Conservation (phyloP, 1,140 invertebrate genomes). For the Trigoniulus corallinus region DNA sequence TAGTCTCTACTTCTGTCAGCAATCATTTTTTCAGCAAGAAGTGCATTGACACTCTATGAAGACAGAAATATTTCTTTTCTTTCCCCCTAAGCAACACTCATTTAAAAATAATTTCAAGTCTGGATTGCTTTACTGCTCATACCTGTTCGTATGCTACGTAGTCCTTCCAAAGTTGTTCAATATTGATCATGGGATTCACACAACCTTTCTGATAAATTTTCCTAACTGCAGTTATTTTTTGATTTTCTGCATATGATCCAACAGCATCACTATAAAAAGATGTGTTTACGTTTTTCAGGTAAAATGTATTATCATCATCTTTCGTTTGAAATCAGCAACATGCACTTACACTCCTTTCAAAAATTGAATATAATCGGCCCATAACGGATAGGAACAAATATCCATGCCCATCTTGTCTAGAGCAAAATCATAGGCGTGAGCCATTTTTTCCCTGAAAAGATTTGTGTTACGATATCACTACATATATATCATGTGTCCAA, state of each 20-base stretch:
- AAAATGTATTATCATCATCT: no score
- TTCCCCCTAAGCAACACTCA: no score
- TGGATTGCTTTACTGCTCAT: conserved; percentile 2
- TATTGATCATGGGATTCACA: conserved; percentile 92
- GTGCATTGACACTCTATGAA: conserved; percentile 90
- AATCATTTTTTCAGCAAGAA: conserved; percentile 89
- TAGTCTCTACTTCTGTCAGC: conserved; percentile 83
- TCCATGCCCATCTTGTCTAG: conserved; percentile 98
- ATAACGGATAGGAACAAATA: conserved; percentile 85
- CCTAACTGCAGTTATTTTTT: conserved; percentile 92
- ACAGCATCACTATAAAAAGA: conserved; percentile 53
- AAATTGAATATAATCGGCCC: conserved; percentile 96
- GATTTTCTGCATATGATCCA: conserved; percentile 97
- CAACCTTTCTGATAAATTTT: conserved; percentile 92
- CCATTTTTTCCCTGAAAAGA: conserved; percentile 83
- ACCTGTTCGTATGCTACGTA: conserved; percentile 62
- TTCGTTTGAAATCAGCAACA: no score
- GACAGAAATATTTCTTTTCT: conserved; percentile 31
- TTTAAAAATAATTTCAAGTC: conserved; percentile 4
- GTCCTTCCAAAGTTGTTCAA: conserved; percentile 96
- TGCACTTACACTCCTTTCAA: conserved; percentile 67
- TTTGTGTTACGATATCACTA: neutral
- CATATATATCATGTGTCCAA: neutral
- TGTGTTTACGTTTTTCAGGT: neutral
- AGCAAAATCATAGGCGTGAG: conserved; percentile 97